Percentiles rank a stretch among this genome's conserved stretches.
Evolutionary conservation across 2,113 vertebrate species (phyloP).

Genomic region (Microtus richardsoni): DNA sequence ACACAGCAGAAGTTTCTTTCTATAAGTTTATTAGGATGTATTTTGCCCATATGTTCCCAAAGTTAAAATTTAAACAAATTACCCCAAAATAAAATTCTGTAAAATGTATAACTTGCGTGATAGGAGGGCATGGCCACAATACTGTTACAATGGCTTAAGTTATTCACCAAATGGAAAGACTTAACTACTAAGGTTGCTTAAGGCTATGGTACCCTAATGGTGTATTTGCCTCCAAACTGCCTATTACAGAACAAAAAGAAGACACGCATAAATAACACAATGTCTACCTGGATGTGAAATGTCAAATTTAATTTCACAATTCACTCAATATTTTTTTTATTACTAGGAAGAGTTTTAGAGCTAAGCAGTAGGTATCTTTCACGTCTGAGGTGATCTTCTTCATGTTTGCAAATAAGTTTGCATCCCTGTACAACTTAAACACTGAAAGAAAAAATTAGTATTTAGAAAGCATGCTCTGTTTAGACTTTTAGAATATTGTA

Average conservation of each 20-base stretch:
- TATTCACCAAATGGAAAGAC: slow-evolving; percentile 66
- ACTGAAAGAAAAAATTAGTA: slow-evolving; percentile 73
- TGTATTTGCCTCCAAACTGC: slow-evolving; percentile 69
- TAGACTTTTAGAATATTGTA: slow-evolving; percentile 70
- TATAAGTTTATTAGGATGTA: slow-evolving; percentile 1
- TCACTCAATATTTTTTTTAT: slow-evolving; percentile 77
- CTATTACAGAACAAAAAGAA: slow-evolving; percentile 68
- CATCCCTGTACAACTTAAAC: slow-evolving; percentile 75
- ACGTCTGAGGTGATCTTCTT: slow-evolving; percentile 77
- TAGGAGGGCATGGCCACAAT: background rate
- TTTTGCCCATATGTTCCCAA: background rate
- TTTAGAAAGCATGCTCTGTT: slow-evolving; percentile 77
- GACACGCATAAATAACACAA: slow-evolving; percentile 63
- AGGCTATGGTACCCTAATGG: background rate
- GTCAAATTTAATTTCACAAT: slow-evolving; percentile 86
- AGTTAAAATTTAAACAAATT: slow-evolving; percentile 26
- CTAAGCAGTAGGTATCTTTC: slow-evolving; percentile 79
- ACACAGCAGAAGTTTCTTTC: background rate
- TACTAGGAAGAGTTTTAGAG: slow-evolving; percentile 67
- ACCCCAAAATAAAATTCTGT: background rate
- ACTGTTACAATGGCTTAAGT: background rate
- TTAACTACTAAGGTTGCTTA: slow-evolving; percentile 53
- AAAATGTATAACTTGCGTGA: background rate
- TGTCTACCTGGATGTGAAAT: slow-evolving; percentile 77
- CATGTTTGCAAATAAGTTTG: slow-evolving; percentile 77